Evolutionary conservation across 2,113 vertebrate genomes (phyloP).

Genomic region (Hypomesus transpacificus): DNA sequence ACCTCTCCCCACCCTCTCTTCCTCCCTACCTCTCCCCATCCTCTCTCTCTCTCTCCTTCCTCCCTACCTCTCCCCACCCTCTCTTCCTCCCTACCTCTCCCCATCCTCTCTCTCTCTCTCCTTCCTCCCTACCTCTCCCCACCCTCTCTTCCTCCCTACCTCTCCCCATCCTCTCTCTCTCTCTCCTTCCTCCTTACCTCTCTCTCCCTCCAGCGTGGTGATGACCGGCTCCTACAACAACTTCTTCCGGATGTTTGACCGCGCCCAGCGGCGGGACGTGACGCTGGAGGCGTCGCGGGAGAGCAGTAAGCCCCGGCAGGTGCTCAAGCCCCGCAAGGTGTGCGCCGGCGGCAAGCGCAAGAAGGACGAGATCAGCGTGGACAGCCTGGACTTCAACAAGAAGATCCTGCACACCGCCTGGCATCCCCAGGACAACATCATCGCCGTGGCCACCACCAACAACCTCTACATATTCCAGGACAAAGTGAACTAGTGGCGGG

Average conservation of each 20-base stretch:
- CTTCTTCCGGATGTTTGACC: slow-evolving; percentile 99
- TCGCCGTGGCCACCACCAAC: slow-evolving; percentile 98
- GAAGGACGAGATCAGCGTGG: slow-evolving; percentile 98
- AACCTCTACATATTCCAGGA: slow-evolving; percentile 99
- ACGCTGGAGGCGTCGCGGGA: slow-evolving; percentile 95
- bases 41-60: too few relatives aligned
- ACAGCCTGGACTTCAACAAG: slow-evolving; percentile 99
- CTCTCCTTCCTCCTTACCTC: too few relatives aligned
- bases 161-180: not conserved
- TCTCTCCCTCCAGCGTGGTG: slow-evolving; percentile 76
- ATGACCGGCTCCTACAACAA: slow-evolving; percentile 99
- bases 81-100: not conserved
- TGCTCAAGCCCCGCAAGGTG: slow-evolving; percentile 92
- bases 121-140: not conserved
- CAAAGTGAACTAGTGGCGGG: slow-evolving; percentile 85
- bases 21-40: not conserved
- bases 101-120: not conserved
- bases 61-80: not conserved
- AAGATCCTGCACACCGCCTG: slow-evolving; percentile 99
- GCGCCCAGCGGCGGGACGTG: slow-evolving; percentile 85
- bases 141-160: not conserved
- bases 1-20: not conserved
- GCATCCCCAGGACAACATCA: slow-evolving; percentile 98
- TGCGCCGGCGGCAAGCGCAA: slow-evolving; percentile 94
- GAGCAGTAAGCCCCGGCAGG: slow-evolving; percentile 91